These are phyloP conservation scores for Minunthozetes semirufus DNA, from an alignment of 2,888 invertebrate genomes.

Conservation along the genomic window DNA sequence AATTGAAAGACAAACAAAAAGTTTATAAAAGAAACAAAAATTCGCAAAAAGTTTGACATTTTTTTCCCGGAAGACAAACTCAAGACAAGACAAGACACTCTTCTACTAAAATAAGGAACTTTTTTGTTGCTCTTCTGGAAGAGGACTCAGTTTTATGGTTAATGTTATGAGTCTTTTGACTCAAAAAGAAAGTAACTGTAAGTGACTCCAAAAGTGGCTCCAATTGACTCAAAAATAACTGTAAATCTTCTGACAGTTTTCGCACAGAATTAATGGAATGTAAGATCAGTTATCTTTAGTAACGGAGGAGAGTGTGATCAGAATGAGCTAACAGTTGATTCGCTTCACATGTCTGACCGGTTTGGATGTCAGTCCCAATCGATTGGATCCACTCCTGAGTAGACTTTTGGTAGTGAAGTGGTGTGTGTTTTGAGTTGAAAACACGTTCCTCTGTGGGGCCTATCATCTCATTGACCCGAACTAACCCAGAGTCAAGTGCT, in stretches of 20 bases:
- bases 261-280: slow-evolving; percentile 6
- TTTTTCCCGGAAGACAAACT: neutral
- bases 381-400: neutral
- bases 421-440: neutral
- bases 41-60: slow-evolving; percentile 3
- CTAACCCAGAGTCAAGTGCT: slow-evolving; percentile 2
- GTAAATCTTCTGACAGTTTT: neutral
- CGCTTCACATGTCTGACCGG: slow-evolving; percentile 20
- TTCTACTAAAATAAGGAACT: neutral
- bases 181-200: neutral
- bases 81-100: neutral
- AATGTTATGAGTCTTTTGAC: neutral
- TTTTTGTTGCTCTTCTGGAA: neutral
- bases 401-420: neutral
- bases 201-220: too few relatives aligned
- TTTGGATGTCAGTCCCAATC: slow-evolving; percentile 4
- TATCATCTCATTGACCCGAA: slow-evolving; percentile 5
- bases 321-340: neutral
- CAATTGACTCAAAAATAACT: neutral
- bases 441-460: neutral
- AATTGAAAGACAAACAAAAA: neutral
- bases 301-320: neutral
- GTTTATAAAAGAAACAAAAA: neutral
- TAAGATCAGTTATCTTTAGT: slow-evolving; percentile 6
- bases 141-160: neutral